Evolutionary conservation across 2,888 invertebrate species (phyloP).

Genomic region (Pharmacophagus antenor): DNA sequence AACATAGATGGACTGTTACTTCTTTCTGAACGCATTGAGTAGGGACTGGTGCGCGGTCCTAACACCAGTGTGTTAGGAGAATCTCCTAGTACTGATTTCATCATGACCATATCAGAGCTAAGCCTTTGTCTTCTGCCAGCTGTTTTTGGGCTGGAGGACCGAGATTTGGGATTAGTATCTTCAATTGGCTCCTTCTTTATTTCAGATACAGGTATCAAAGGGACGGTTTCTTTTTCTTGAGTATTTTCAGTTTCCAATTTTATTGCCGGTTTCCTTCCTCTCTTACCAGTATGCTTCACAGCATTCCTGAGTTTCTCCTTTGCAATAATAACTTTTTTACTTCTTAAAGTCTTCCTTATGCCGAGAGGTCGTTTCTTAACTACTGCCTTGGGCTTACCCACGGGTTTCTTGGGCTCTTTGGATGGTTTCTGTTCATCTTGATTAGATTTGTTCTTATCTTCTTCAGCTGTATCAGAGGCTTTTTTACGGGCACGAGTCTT

Average conservation of each 20-base stretch:
- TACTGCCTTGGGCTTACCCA: slow-evolving; percentile 63
- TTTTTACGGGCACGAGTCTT: slow-evolving; percentile 76
- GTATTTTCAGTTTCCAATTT: slow-evolving; percentile 57
- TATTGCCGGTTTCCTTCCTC: slow-evolving; percentile 61
- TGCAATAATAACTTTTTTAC: slow-evolving; percentile 59
- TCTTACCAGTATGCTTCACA: slow-evolving; percentile 55
- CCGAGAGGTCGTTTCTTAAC: slow-evolving; percentile 72
- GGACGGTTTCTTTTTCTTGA: slow-evolving; percentile 63
- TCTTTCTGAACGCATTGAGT: slow-evolving; percentile 82
- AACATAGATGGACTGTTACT: slow-evolving; percentile 73
- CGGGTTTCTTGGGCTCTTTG: slow-evolving; percentile 66
- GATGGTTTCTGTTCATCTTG: slow-evolving; percentile 73
- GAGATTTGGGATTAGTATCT: slow-evolving; percentile 63
- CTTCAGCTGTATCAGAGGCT: slow-evolving; percentile 64
- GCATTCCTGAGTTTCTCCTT: slow-evolving; percentile 67
- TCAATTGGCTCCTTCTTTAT: slow-evolving; percentile 74
- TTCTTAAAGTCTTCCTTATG: slow-evolving; percentile 69
- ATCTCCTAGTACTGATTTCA: slow-evolving; percentile 71
- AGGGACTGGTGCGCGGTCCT: slow-evolving; percentile 78
- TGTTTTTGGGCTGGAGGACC: slow-evolving; percentile 74
- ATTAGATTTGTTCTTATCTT: slow-evolving; percentile 59
- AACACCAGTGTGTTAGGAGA: slow-evolving; percentile 60
- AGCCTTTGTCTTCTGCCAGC: slow-evolving; percentile 67
- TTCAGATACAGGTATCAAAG: slow-evolving; percentile 67
- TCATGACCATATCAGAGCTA: slow-evolving; percentile 72